A percentile compares a stretch with the other conserved stretches of the same genome.
phyloP scores from a whole-genome alignment of 2,113 vertebrate species.

The Blennius ocellaris region DNA sequence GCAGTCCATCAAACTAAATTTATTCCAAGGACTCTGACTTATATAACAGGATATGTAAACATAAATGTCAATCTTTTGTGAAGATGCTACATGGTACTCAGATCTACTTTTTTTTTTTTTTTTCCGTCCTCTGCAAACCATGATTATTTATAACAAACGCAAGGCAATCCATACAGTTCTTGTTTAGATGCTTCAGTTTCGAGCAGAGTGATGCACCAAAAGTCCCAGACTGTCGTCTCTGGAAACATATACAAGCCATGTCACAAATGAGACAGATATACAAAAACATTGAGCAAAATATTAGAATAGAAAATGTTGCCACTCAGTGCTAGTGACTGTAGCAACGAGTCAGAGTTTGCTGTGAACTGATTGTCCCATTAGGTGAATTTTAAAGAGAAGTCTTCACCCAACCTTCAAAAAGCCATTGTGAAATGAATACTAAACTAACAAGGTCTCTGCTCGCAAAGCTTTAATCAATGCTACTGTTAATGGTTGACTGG shows the following conservation, averaged over 20 bases:
- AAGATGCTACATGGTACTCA: no score
- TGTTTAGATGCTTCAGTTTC: not conserved
- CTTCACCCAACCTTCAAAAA: constrained; percentile 21
- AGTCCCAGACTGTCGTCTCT: no score
- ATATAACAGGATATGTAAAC: no score
- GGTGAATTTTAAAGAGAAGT: constrained; percentile 24
- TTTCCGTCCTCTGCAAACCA: not conserved
- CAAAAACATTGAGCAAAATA: not conserved
- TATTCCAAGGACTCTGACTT: no score
- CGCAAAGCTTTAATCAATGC: constrained; percentile 60
- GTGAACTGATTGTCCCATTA: constrained; percentile 3
- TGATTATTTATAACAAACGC: not conserved
- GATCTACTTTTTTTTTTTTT: no score
- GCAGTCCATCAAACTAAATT: no score
- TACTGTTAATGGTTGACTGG: constrained; percentile 66
- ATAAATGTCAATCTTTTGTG: no score
- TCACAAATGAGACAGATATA: not conserved
- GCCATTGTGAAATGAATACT: constrained; percentile 27
- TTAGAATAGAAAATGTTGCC: not conserved
- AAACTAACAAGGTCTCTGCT: constrained; percentile 18
- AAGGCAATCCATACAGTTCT: not conserved
- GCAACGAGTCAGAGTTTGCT: no score
- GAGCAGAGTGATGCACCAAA: not conserved
- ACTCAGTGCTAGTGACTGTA: not conserved
- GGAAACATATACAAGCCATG: no score